These are phyloP conservation scores for Zenarchopterus dispar DNA, from an alignment of 2,797 vertebrate species.

Conservation along the genomic window DNA sequence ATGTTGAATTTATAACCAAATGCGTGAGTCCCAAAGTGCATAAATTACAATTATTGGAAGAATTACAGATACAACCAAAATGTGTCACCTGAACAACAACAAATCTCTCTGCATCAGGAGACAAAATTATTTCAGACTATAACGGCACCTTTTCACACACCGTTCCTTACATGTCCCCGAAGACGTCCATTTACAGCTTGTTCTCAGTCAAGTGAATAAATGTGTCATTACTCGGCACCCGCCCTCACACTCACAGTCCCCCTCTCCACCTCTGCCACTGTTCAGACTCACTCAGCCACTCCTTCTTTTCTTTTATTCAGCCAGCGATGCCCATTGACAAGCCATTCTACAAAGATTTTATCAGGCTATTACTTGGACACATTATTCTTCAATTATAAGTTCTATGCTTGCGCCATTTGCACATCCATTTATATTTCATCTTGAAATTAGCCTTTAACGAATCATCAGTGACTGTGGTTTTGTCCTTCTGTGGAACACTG, in stretches of 20 bases:
- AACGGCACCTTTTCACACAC: conserved; percentile 38
- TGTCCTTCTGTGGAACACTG: conserved; percentile 39
- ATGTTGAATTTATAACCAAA: not conserved
- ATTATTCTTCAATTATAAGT: conserved; percentile 70
- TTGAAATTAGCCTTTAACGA: conserved; percentile 65
- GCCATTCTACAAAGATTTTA: conserved; percentile 64
- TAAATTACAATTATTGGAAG: not conserved
- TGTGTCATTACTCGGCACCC: conserved; percentile 42
- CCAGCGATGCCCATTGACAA: conserved; percentile 20
- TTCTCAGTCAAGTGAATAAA: conserved; percentile 42
- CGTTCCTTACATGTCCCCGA: conserved; percentile 25
- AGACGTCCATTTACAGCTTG: conserved; percentile 42
- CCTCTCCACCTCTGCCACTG: conserved; percentile 13
- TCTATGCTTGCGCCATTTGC: conserved; percentile 53
- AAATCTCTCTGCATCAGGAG: conserved; percentile 3
- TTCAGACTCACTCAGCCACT: conserved; percentile 34
- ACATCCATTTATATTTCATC: conserved; percentile 51
- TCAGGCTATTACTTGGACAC: conserved; percentile 47
- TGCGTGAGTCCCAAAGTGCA: not conserved
- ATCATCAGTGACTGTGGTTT: conserved; percentile 48
- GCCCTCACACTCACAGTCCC: conserved; percentile 9
- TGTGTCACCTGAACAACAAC: conserved; percentile 3
- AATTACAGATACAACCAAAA: not conserved
- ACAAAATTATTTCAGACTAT: conserved; percentile 1
- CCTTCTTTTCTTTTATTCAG: conserved; percentile 29